Evolutionary conservation across 37 sponge, comb jelly and placozoan genomes (phyloP).

Genomic region (Beroe forskalii): DNA sequence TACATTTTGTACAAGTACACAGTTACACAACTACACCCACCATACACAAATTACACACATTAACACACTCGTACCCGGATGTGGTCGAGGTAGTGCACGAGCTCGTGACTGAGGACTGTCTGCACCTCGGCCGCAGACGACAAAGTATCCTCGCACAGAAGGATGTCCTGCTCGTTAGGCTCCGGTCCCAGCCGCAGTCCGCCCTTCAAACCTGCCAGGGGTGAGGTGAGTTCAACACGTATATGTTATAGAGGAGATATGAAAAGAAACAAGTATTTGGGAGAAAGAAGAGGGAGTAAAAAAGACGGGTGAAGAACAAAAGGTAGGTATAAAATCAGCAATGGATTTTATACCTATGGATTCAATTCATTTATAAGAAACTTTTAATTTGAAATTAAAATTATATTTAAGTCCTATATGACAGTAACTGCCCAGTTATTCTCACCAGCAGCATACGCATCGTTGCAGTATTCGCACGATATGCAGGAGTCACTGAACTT

Average conservation of each 20-base stretch:
- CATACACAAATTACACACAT: too few species aligned
- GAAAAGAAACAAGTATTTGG: background rate
- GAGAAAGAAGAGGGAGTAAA: background rate
- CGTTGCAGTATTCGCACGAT: conserved; percentile 10
- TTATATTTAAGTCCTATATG: too few species aligned
- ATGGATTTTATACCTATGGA: too few species aligned
- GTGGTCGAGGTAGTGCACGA: conserved; percentile 51
- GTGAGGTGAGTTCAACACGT: background rate
- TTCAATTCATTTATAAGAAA: too few species aligned
- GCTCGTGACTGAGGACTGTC: conserved; percentile 34
- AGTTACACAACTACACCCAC: too few species aligned
- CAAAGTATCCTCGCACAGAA: conserved; percentile 15
- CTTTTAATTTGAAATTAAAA: too few species aligned
- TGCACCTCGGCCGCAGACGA: conserved; percentile 14
- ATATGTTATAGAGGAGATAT: background rate
- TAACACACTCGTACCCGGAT: background rate
- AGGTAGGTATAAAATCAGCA: background rate
- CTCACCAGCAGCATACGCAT: background rate
- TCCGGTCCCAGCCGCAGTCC: background rate
- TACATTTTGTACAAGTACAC: too few species aligned
- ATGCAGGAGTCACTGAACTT: conserved; percentile 44
- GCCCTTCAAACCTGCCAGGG: conserved; percentile 32
- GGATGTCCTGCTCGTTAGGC: background rate
- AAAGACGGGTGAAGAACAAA: background rate
- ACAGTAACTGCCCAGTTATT: too few species aligned